Evolutionary conservation across 1,140 invertebrate species (phyloP).

Genomic region (Lepidostoma basale): DNA sequence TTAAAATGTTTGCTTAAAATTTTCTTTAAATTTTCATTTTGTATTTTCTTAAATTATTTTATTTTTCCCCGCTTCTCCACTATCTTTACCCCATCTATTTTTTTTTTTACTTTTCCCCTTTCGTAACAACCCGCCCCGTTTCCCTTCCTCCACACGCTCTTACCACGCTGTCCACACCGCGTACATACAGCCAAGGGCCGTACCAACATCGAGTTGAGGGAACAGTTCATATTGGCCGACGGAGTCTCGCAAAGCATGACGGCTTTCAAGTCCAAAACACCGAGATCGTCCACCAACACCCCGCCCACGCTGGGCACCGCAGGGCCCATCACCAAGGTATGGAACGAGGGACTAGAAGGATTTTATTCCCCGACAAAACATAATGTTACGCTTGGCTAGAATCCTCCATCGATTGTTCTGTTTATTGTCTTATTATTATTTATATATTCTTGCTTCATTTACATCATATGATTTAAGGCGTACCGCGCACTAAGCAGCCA

Average conservation of each 20-base stretch:
- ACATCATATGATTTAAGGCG: too few relatives aligned
- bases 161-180: neutral
- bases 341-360: slow-evolving; percentile 40
- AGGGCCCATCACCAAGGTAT: slow-evolving; percentile 94
- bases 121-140: slow-evolving; percentile 34
- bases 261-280: slow-evolving; percentile 89
- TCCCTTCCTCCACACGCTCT: neutral
- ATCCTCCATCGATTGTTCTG: too few relatives aligned
- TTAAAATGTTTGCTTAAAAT: too few relatives aligned
- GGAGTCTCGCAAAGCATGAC: slow-evolving; percentile 98
- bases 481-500: too few relatives aligned
- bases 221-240: slow-evolving; percentile 97
- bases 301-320: slow-evolving; percentile 65
- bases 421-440: too few relatives aligned
- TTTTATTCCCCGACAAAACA: too few relatives aligned
- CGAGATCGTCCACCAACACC: slow-evolving; percentile 76
- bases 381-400: too few relatives aligned
- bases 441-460: too few relatives aligned
- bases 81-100: slow-evolving; percentile 33
- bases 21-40: too few relatives aligned
- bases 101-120: slow-evolving; percentile 52
- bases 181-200: slow-evolving; percentile 89
- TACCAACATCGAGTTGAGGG: slow-evolving; percentile 98
- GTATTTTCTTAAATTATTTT: neutral
- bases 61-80: neutral